Conservation (phyloP, 2,797 vertebrate species). For the Furcifer pardalis region DNA sequence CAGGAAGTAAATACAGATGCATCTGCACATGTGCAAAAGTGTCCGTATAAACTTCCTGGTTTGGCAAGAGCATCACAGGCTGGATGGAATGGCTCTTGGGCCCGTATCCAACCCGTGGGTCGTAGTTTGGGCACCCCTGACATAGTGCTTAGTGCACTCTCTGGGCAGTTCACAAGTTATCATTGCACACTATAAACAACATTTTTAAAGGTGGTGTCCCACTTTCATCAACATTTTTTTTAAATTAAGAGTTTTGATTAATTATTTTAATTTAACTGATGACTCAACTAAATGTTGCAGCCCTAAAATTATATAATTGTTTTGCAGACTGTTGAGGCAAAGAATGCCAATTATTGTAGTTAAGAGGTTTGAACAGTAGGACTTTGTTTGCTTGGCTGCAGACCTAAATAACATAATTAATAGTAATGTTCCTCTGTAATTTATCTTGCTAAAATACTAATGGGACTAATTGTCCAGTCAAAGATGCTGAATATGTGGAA, state of each 20-base stretch:
- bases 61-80: too few relatives aligned
- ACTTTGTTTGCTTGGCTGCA: neutral
- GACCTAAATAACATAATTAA: neutral
- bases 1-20: too few relatives aligned
- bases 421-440: neutral
- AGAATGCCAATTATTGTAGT: too few relatives aligned
- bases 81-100: too few relatives aligned
- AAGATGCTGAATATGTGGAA: neutral
- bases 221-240: neutral
- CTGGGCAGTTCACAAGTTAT: too few relatives aligned
- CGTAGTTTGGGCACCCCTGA: too few relatives aligned
- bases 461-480: neutral
- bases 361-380: neutral
- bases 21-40: too few relatives aligned
- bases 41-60: too few relatives aligned
- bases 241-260: neutral
- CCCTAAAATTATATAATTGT: neutral
- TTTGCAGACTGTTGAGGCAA: neutral
- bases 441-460: constrained; percentile 1
- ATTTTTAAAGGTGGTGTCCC: neutral
- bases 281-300: neutral
- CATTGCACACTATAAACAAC: neutral
- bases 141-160: too few relatives aligned
- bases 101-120: too few relatives aligned
- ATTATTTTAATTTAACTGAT: neutral